A percentile compares a stretch with the other conserved stretches of the same genome.
Conservation (phyloP, 2,888 invertebrate genomes). For the Torymus tubicola region DNA sequence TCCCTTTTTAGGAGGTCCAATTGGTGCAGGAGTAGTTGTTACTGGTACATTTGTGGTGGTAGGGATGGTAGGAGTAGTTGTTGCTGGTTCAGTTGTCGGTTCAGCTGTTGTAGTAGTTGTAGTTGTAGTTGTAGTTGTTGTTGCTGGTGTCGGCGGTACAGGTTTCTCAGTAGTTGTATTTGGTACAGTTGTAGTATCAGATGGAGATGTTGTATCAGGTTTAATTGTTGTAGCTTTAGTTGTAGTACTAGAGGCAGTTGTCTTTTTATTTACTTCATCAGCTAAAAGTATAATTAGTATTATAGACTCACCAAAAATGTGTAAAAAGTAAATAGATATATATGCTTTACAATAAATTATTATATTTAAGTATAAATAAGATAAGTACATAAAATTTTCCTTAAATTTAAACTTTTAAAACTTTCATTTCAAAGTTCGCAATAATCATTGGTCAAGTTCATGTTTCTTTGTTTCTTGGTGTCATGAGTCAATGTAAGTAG, state of each 20-base stretch:
- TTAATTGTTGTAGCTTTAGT: not conserved
- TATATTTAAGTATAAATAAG: too few species aligned
- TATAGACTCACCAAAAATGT: not conserved
- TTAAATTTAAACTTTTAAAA: not conserved
- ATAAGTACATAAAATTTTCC: constrained; percentile 13
- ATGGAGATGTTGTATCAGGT: not conserved
- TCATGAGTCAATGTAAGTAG: constrained; percentile 19
- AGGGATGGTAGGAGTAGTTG: constrained; percentile 70
- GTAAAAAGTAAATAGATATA: not conserved
- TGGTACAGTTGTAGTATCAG: not conserved
- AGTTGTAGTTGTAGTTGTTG: constrained; percentile 53
- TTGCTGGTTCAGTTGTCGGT: constrained; percentile 71
- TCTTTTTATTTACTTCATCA: not conserved
- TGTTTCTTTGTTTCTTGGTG: constrained; percentile 43
- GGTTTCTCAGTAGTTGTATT: not conserved
- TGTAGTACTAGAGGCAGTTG: not conserved
- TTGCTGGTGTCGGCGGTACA: constrained; percentile 63
- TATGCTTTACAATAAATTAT: too few species aligned
- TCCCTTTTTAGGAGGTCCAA: constrained; percentile 72
- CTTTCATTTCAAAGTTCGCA: constrained; percentile 11
- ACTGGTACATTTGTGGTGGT: constrained; percentile 68
- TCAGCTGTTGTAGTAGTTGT: constrained; percentile 11
- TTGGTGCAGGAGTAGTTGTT: constrained; percentile 64
- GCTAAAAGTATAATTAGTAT: not conserved
- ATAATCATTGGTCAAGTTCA: constrained; percentile 40